Evolutionary conservation across 2,888 invertebrate species (phyloP).

Genomic region (Sipha maydis): DNA sequence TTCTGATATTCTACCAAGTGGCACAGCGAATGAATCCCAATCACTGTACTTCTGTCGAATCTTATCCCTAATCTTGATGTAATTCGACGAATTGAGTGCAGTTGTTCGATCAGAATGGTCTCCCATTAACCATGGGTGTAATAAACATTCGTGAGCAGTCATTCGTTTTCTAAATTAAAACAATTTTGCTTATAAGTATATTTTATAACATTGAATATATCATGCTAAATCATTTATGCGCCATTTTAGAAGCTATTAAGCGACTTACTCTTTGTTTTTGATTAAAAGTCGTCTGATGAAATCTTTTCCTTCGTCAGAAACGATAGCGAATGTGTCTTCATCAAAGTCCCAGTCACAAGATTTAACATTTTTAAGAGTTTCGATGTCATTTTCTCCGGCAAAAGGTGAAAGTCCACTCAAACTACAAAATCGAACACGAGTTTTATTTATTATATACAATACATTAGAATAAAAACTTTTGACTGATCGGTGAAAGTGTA

Average conservation of each 20-base stretch:
- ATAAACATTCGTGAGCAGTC: constrained; percentile 96
- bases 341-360: constrained; percentile 99
- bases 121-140: constrained; percentile 95
- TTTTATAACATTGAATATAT: constrained; percentile 1
- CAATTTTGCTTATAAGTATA: not conserved
- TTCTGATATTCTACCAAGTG: constrained; percentile 96
- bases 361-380: constrained; percentile 97
- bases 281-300: constrained; percentile 93
- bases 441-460: not conserved
- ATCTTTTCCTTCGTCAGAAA: constrained; percentile 97
- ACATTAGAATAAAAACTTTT: not conserved
- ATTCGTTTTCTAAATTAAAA: constrained; percentile 82
- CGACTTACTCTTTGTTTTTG: constrained; percentile 88
- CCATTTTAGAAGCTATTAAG: no score
- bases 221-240: not conserved
- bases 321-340: constrained; percentile 90
- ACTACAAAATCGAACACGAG: constrained; percentile 69
- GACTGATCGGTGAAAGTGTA: not conserved
- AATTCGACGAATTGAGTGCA: constrained; percentile 84
- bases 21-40: constrained; percentile 86
- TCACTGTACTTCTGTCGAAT: constrained; percentile 84
- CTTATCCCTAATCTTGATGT: constrained; percentile 86
- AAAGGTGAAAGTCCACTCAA: constrained; percentile 98
- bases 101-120: constrained; percentile 81
- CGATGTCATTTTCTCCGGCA: constrained; percentile 97